phyloP scores from a whole-genome alignment of 2,797 vertebrate species.

The Notamacropus eugenii region DNA sequence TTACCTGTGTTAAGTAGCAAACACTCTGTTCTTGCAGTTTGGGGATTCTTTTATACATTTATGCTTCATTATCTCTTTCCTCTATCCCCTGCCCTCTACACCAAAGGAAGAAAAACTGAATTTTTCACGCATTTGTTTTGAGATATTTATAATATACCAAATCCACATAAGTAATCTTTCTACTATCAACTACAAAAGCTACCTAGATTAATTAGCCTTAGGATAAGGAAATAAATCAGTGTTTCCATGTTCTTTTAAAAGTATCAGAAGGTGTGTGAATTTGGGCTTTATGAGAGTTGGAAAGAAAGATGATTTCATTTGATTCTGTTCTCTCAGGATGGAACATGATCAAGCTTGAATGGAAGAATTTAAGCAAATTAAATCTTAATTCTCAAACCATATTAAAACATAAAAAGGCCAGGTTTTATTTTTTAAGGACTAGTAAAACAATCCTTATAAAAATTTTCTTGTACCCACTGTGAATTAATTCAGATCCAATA shows the following conservation, averaged over 20 bases:
- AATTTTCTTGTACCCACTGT: conserved; percentile 62
- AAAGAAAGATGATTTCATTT: conserved; percentile 60
- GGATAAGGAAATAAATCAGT: not conserved
- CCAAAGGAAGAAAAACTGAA: not conserved
- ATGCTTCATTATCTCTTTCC: not conserved
- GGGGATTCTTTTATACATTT: not conserved
- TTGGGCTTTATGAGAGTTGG: conserved; percentile 33
- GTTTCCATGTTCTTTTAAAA: not conserved
- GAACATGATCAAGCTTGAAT: conserved; percentile 48
- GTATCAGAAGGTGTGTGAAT: conserved; percentile 48
- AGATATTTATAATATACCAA: conserved; percentile 57
- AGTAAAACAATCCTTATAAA: conserved; percentile 74
- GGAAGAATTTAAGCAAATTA: conserved; percentile 74
- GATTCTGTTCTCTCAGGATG: conserved; percentile 41
- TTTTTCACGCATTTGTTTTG: conserved; percentile 38
- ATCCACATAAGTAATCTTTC: conserved; percentile 63
- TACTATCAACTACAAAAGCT: conserved; percentile 59
- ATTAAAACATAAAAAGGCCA: conserved; percentile 67
- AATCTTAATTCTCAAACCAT: conserved; percentile 75
- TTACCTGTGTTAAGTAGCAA: not conserved
- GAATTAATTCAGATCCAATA: conserved; percentile 61
- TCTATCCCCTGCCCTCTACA: conserved; percentile 16
- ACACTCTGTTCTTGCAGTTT: not conserved
- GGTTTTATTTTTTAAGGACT: conserved; percentile 60
- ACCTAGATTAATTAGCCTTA: not conserved